Conservation (phyloP, 2,113 vertebrate genomes). For the Ivindomyrus marchei region DNA sequence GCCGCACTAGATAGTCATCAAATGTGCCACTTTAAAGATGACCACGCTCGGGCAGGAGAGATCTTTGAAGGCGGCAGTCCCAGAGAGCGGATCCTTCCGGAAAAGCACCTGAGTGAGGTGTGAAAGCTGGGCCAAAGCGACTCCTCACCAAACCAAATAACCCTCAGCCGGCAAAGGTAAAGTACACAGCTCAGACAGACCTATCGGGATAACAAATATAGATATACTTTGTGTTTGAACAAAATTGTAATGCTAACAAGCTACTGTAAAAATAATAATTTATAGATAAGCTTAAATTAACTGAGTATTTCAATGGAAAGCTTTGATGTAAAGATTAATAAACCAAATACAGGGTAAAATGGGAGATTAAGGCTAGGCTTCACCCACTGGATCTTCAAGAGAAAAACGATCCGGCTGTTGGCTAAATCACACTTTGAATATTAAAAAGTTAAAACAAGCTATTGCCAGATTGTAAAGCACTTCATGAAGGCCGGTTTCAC, state of each 20-base stretch:
- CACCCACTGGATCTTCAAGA: neutral
- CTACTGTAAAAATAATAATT: slow-evolving; percentile 49
- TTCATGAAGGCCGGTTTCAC: neutral
- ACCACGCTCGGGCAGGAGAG: neutral
- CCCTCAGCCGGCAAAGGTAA: neutral
- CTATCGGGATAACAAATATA: slow-evolving; percentile 55
- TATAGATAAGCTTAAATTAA: slow-evolving; percentile 50
- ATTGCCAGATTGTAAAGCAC: slow-evolving; percentile 20
- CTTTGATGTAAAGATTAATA: neutral
- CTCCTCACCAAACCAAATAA: neutral
- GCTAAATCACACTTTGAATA: neutral
- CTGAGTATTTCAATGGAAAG: slow-evolving; percentile 32
- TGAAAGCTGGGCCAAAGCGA: neutral
- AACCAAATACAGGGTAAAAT: slow-evolving; percentile 10
- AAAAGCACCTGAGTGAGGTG: neutral
- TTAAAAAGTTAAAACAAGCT: neutral
- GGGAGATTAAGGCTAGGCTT: slow-evolving; percentile 10
- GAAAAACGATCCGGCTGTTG: neutral
- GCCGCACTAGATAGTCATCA: neutral
- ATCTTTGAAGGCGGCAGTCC: neutral
- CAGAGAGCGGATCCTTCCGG: neutral
- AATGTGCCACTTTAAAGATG: neutral
- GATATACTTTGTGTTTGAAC: slow-evolving; percentile 44
- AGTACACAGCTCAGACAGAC: slow-evolving; percentile 26
- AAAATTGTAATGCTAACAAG: slow-evolving; percentile 41